Evolutionary conservation across 2,797 vertebrate genomes (phyloP), one percentile per base, ranked within the genome.

Genomic region (Neosalanx taihuensis): DNA sequence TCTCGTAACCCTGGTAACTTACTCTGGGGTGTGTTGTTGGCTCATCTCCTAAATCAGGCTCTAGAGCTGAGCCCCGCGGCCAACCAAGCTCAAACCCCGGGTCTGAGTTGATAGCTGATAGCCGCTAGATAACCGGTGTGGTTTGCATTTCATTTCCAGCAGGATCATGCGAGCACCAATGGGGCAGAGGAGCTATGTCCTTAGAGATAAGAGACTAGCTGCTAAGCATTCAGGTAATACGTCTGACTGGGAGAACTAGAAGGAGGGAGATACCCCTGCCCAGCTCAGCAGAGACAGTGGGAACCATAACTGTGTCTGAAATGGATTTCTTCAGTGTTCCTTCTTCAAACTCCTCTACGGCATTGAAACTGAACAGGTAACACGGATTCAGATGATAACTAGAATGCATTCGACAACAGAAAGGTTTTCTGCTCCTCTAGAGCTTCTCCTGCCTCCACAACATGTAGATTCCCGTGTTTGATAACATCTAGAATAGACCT

Each of bases 1-100:
- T 56, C 66, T 29, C 74, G 63, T 82, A 81, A 86, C 75, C 84
- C 79, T 76, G 37, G 74, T 89, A 86, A 89, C 85, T 85, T 86
- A 85, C 82, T 82, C 76, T 76, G 67, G 78, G 83, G 78, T 75
- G 70, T 29, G 23, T 49, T 76, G 67, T 82, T 72, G 71, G 81
- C 58, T 78, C 71, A 85, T 83, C 83, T 80, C 64, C 68, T 76
- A 66, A 68, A 83, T 85, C 85, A 76, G 74, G 60, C 60, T 62
- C 63, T 64, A 46, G 64, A 84, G 80, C 80, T 57, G 49, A 76
- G 29, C 75, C 81, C 82, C 80, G 78, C 74, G 82, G 84, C 75
- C 74, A 30, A 51, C 53, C 29, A 60, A 78, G 75, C 76, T 84
- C 72, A 70, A 67, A 69, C 70, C 68, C 67, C 31, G 3, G 75